Percentiles rank a stretch among this genome's conserved stretches.
Evolutionary conservation across 2,888 invertebrate genomes (phyloP).

Genomic region (Dryomyza anilis): DNA sequence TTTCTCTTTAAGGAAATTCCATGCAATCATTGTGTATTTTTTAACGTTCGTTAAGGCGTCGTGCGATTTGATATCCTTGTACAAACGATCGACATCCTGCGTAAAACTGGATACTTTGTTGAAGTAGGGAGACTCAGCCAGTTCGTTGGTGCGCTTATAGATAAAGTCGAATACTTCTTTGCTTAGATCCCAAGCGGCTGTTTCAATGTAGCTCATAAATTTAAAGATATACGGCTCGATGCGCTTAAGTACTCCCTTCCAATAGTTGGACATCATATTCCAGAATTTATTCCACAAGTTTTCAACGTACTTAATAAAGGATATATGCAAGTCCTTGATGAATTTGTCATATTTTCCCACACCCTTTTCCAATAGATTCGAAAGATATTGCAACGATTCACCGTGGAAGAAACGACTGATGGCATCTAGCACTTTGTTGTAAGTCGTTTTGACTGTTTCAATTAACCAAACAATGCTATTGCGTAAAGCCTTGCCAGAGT

Average conservation of each 20-base stretch:
- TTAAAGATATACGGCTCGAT: slow-evolving; percentile 81
- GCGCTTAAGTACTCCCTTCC: slow-evolving; percentile 73
- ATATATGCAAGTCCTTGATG: slow-evolving; percentile 75
- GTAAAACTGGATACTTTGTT: slow-evolving; percentile 79
- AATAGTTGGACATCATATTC: slow-evolving; percentile 69
- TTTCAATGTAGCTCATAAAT: slow-evolving; percentile 76
- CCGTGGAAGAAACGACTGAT: slow-evolving; percentile 74
- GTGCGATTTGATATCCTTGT: slow-evolving; percentile 77
- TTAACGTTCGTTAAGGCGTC: slow-evolving; percentile 79
- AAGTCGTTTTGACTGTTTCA: slow-evolving; percentile 69
- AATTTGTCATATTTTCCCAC: slow-evolving; percentile 80
- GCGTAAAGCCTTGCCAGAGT: slow-evolving; percentile 78
- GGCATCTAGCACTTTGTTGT: slow-evolving; percentile 72
- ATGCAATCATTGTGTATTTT: slow-evolving; percentile 73
- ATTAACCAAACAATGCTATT: slow-evolving; percentile 77
- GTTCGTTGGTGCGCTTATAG: slow-evolving; percentile 77
- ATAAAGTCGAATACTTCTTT: slow-evolving; percentile 78
- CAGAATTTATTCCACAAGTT: slow-evolving; percentile 75
- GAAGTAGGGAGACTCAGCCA: slow-evolving; percentile 81
- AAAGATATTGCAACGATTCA: slow-evolving; percentile 75
- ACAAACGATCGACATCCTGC: slow-evolving; percentile 79
- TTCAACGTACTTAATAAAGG: slow-evolving; percentile 73
- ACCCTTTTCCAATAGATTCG: slow-evolving; percentile 70
- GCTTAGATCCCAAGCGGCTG: slow-evolving; percentile 74
- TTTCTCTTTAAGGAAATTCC: slow-evolving; percentile 71